Base-by-base conservation (phyloP, 1,140 invertebrate species). In the Halesus radiatus region DNA sequence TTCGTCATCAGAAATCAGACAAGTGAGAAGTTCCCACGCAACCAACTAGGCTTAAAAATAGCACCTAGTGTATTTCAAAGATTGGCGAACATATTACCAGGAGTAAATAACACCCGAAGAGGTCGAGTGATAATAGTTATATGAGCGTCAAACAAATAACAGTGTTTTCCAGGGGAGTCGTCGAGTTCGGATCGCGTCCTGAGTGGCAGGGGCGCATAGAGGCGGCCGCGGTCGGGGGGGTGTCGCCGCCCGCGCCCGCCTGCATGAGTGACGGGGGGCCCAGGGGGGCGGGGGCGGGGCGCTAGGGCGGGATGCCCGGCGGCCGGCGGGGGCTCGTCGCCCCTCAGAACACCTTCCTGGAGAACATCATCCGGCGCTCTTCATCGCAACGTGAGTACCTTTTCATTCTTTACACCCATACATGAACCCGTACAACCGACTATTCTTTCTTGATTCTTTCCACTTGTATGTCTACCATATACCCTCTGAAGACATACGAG, bases 291-390 rank as follows among this genome's bases (percentile, higher is more conserved):
- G 58, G 75, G 79, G 58, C 56, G 56, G 60, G 60, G 75, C 84
- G 84, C 80, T 81, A 83, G 73, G 78, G 83, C 83, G 84, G 83
- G 91, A 98, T 98, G 96, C 96, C 97, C 90, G 96, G 96, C 88
- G 96, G 96, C 90, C 93, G 96, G 87, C 93, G 96, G 93, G 98
- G 98, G 90, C 94, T 99, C 85, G 98, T 99, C 87, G 98, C 98
- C 92, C 98, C 98, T 85, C 98, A 99, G 92, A 99, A 99, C 90
- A 99, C 98, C 84, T 99, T 99, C 91, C 92, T 99, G 85, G 98
- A 99, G 91, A 99, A 99, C 91, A 99, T 99, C 90, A 99, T 99
- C 85, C 92, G 98, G 84, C 93, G 98, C 88, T 99, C 97, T 85
- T 98, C 97, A 88, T 98, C 96, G 85, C 97, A 99, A 93, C 97